Base-by-base conservation (phyloP, 2,797 vertebrate genomes). In the Anguilla marmorata region DNA sequence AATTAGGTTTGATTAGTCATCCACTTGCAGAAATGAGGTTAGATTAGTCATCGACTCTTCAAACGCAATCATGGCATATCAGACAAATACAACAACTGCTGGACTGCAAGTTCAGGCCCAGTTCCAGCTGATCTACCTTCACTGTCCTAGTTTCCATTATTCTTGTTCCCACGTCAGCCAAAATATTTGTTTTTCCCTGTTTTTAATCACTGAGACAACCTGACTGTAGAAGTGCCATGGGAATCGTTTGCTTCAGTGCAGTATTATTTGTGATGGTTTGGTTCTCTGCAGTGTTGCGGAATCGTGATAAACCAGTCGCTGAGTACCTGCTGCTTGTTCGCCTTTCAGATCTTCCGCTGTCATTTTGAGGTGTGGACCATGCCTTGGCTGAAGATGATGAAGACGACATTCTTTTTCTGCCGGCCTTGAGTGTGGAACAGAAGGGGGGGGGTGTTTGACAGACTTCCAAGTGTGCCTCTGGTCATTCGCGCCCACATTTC, bases 351-450 rank as follows among this genome's bases (percentile, higher is more conserved):
- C 0, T 93, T 98, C 86, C 88, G 63, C 85, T 99, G 98, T 91
- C 96, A 97, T 92, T 93, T 96, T 27, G 97, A 97, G 58, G 94
- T 98, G 33, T 98, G 97, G 97, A 87, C 94, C 87, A 91, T 92
- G 6, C 96, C 97, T 45, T 98, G 97, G 98, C 87, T 92, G 89
- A 92, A 96, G 0, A 80, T 11, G 24, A 94, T 89, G 0, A 41
- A 89, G 2, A 96, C 95, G 0, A 92, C 88, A 0, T 7, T 91
- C 84, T 93, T 95, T 5, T 1, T 48, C 11, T 98, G 98, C 90
- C 90, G 88, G 27, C 89, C 88, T 37, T 87, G 11, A 63, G 24
- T 56, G 21, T 58, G 24, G 56, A 37, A 19, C 33, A 56, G 79
- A 69, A 82, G 27, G 19, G 30, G 27, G 37, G 37, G 37, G 37